Percentiles rank a stretch among this genome's conserved stretches.
phyloP scores from a whole-genome alignment of 2,888 invertebrate genomes.

The Exephanes ischioxanthus region DNA sequence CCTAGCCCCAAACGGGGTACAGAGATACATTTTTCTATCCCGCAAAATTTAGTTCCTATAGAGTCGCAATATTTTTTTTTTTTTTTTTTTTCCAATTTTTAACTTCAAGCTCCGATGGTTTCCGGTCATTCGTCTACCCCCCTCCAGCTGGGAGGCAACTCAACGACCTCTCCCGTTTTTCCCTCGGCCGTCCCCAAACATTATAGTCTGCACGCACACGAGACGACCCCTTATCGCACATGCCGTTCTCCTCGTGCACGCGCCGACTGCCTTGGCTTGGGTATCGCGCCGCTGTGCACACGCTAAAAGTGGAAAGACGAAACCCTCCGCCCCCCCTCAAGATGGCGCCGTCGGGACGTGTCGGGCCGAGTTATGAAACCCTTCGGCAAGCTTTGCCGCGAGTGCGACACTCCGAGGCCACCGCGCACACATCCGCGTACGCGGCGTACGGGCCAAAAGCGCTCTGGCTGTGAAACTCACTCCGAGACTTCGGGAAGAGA shows the following conservation, averaged over 20 bases:
- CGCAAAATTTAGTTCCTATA: not conserved
- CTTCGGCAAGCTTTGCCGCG: slow-evolving; percentile 65
- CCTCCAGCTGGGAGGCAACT: not conserved
- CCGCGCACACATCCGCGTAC: slow-evolving; percentile 10
- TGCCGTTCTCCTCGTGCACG: slow-evolving; percentile 1
- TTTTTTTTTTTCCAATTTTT: not conserved
- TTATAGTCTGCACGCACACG: slow-evolving; percentile 34
- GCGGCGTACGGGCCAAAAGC: slow-evolving; percentile 15
- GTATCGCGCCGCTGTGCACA: slow-evolving; percentile 16
- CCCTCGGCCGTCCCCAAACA: slow-evolving; percentile 24
- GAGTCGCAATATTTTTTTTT: not conserved
- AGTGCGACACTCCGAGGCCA: slow-evolving; percentile 27
- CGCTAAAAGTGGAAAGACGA: slow-evolving; percentile 68
- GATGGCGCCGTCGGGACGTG: slow-evolving; percentile 77
- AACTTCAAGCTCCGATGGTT: slow-evolving; percentile 21
- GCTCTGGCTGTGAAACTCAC: slow-evolving; percentile 41
- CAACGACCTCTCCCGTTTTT: not conserved
- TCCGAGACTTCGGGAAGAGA: slow-evolving; percentile 29
- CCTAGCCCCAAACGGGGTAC: not conserved
- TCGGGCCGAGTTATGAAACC: slow-evolving; percentile 78
- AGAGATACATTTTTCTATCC: not conserved
- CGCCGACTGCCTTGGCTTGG: not conserved
- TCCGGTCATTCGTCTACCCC: slow-evolving; percentile 50
- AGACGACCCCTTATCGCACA: slow-evolving; percentile 2
- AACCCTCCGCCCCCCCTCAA: slow-evolving; percentile 64